These are phyloP conservation scores for Mus caroli DNA, from an alignment of 2,797 vertebrate genomes.

Conservation along the genomic window DNA sequence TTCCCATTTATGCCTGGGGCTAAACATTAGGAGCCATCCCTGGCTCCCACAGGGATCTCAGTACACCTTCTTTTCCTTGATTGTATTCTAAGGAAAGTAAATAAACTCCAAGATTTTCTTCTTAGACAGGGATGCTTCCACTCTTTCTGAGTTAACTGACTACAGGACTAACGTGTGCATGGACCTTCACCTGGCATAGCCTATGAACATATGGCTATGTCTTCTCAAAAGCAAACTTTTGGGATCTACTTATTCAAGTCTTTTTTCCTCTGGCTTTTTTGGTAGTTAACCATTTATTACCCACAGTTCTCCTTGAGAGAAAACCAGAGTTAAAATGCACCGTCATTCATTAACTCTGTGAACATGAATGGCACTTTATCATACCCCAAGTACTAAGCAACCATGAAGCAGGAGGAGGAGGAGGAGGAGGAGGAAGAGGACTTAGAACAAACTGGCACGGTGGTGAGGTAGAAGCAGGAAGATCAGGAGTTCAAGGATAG, in stretches of 20 bases:
- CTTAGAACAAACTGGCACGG: background rate
- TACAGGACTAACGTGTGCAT: background rate
- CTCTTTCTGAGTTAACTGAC: slow-evolving; percentile 18
- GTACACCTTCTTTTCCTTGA: background rate
- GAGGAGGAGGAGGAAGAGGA: background rate
- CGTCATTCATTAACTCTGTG: slow-evolving; percentile 24
- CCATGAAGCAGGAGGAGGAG: background rate
- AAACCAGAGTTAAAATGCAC: background rate
- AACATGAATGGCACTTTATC: background rate
- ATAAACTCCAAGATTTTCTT: background rate
- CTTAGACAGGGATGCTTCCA: background rate
- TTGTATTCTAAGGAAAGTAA: slow-evolving; percentile 12
- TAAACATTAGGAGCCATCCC: background rate
- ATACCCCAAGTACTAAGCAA: background rate
- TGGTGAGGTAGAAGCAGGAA: background rate
- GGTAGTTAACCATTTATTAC: slow-evolving; percentile 45
- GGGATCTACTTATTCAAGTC: background rate
- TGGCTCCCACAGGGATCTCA: background rate
- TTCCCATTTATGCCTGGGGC: slow-evolving; percentile 1
- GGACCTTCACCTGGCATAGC: background rate
- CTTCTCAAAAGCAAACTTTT: slow-evolving; percentile 15
- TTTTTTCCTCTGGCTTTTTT: slow-evolving; percentile 34
- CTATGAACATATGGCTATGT: background rate
- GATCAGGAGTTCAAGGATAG: background rate
- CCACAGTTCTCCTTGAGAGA: background rate